phyloP scores from a whole-genome alignment of 2,888 invertebrate species.

The Toxonevra muliebris region DNA sequence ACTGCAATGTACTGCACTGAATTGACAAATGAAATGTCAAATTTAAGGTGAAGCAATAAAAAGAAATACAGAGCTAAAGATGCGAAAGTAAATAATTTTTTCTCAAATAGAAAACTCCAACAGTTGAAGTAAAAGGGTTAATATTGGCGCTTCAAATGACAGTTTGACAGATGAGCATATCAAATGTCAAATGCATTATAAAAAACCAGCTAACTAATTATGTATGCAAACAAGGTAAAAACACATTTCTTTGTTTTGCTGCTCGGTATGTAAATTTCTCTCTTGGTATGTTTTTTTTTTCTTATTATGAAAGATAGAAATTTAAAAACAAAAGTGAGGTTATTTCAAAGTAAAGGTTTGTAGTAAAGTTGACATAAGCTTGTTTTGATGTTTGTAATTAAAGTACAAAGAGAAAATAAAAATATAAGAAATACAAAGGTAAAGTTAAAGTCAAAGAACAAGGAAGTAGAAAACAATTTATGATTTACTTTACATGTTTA shows the following conservation, averaged over 20 bases:
- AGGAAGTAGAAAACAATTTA: not conserved
- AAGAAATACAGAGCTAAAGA: no score
- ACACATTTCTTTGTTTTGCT: not conserved
- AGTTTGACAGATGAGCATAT: slow-evolving; percentile 33
- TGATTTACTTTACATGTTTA: no score
- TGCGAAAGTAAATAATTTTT: slow-evolving; percentile 13
- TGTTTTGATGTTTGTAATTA: slow-evolving; percentile 28
- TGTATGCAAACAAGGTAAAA: slow-evolving; percentile 51
- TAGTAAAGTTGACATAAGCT: slow-evolving; percentile 12
- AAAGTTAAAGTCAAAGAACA: slow-evolving; percentile 12
- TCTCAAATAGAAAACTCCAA: slow-evolving; percentile 9
- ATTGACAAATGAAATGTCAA: slow-evolving; percentile 34
- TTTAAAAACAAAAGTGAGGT: slow-evolving; percentile 1
- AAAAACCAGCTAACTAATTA: slow-evolving; percentile 48
- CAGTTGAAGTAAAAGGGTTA: slow-evolving; percentile 16
- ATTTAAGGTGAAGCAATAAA: slow-evolving; percentile 11
- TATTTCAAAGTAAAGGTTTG: not conserved
- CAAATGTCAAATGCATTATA: slow-evolving; percentile 19
- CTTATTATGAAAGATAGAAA: slow-evolving; percentile 1
- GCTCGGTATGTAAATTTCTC: slow-evolving; percentile 21
- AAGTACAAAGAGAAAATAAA: slow-evolving; percentile 21
- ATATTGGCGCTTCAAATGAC: slow-evolving; percentile 23
- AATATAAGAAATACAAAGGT: slow-evolving; percentile 16
- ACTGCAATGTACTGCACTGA: not conserved
- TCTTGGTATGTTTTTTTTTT: not conserved